Evolutionary conservation across 2,113 vertebrate genomes (phyloP), one percentile per base, ranked within the genome.

Genomic region (Coturnix japonica): DNA sequence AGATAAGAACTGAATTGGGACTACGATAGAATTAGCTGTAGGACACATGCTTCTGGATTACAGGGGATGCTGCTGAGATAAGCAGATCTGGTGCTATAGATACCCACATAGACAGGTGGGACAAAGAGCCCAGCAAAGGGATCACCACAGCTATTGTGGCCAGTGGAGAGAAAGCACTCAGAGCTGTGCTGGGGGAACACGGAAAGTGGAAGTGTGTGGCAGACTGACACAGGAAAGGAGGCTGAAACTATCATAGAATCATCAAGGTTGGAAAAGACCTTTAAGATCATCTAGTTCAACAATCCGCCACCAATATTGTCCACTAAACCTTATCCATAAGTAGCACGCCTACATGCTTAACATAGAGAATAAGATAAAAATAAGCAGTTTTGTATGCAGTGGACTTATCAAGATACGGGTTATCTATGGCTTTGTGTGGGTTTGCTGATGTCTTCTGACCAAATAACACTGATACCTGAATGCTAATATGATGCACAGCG

Each of bases 1-100:
- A 83, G 87, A 63, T 72, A 85, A 92, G 93, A 87, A 67, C 43
- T 53, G 71, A 87, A 89, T 89, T 74, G 91, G 53, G 91, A 96
- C 61, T 87, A 95, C 85, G 57, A 74, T 4, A 92, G 87, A 85
- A 78, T 94, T 93, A 93, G 39, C 82, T 60, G 53, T 51, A 53
- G 43, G 43, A 83, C 72, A 39, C 60, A 11, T 75, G 90, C 56
- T 80, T 83, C 82, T 88, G 88, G 90, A 87, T 96, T 94, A 91
- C 88, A 64, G 39, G 43, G n/a, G 22, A 94, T 22, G 47, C 69
- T 74, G 80, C 56, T 49, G 61, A 94, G 85, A 64, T 90, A 88
- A 93, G 90, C 1, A 0, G 90, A 83, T 90, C 76, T 81, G 82
- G 81, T 93, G 80, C 82, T 75, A 23, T 8, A 94, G 82, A 90